A percentile compares a stretch with the other conserved stretches of the same genome.
These are phyloP conservation scores for Microhierax caerulescens DNA, from an alignment of 2,797 vertebrate species.

Conservation along the genomic window DNA sequence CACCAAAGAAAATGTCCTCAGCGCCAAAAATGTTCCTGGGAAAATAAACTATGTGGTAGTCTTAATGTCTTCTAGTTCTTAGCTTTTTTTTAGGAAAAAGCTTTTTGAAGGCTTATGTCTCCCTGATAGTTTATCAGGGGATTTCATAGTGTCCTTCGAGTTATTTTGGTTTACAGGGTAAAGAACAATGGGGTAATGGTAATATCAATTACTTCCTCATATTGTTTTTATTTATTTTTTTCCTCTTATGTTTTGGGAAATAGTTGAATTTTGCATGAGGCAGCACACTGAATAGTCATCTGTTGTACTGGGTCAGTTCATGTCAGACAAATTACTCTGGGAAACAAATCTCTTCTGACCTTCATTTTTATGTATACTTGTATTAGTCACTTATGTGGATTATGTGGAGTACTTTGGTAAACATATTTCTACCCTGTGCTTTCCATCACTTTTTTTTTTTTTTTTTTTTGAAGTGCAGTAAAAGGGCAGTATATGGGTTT, in stretches of 20 bases:
- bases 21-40: neutral
- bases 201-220: conserved; percentile 60
- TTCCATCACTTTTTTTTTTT: neutral
- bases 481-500: neutral
- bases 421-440: neutral
- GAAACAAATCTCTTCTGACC: conserved; percentile 50
- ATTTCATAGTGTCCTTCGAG: conserved; percentile 27
- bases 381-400: conserved; percentile 9
- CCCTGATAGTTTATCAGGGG: neutral
- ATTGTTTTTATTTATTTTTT: conserved; percentile 42
- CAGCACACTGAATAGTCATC: conserved; percentile 29
- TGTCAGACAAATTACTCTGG: conserved; percentile 32
- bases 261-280: conserved; percentile 8
- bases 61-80: neutral
- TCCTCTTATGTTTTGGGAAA: conserved; percentile 26
- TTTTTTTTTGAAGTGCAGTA: conserved; percentile 11
- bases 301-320: conserved; percentile 1
- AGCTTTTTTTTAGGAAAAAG: neutral
- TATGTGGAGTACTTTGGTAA: neutral
- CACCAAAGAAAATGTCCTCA: neutral
- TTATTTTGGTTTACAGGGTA: conserved; percentile 41
- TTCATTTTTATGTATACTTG: conserved; percentile 34
- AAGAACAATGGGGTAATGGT: conserved; percentile 51
- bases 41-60: neutral
- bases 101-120: neutral